Conservation (phyloP, 2,113 vertebrate species). For the Camelus dromedarius region DNA sequence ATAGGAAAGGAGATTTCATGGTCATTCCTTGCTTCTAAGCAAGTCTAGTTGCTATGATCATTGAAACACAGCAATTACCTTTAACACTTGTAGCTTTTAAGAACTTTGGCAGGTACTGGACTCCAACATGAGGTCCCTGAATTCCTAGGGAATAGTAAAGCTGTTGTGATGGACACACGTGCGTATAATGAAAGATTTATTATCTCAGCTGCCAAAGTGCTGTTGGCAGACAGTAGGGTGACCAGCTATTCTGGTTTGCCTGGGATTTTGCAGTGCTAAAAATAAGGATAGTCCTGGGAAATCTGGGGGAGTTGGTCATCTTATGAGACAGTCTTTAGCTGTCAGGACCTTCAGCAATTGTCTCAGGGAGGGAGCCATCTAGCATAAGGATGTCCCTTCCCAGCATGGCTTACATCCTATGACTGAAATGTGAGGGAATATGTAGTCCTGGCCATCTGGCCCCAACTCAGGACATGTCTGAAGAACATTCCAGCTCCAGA, state of each 20-base stretch:
- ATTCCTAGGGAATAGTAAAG: background rate
- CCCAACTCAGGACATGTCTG: background rate
- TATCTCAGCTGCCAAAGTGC: background rate
- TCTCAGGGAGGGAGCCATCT: background rate
- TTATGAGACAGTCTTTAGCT: background rate
- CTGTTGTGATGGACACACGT: background rate
- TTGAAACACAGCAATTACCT: background rate
- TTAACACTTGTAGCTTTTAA: background rate
- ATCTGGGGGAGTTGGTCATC: background rate
- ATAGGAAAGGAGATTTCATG: background rate
- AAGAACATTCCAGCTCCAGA: background rate
- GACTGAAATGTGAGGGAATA: background rate
- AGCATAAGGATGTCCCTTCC: background rate
- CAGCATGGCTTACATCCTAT: background rate
- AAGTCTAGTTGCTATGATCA: background rate
- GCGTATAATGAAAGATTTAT: background rate
- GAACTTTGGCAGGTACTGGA: background rate
- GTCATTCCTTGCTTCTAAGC: background rate
- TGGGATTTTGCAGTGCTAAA: background rate
- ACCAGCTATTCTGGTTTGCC: background rate
- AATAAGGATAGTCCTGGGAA: background rate
- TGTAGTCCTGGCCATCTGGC: background rate
- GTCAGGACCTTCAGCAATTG: background rate
- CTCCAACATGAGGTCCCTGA: background rate
- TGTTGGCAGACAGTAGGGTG: background rate